These are phyloP conservation scores for Sinelater perroti DNA, from an alignment of 2,888 invertebrate species.

Conservation along the genomic window DNA sequence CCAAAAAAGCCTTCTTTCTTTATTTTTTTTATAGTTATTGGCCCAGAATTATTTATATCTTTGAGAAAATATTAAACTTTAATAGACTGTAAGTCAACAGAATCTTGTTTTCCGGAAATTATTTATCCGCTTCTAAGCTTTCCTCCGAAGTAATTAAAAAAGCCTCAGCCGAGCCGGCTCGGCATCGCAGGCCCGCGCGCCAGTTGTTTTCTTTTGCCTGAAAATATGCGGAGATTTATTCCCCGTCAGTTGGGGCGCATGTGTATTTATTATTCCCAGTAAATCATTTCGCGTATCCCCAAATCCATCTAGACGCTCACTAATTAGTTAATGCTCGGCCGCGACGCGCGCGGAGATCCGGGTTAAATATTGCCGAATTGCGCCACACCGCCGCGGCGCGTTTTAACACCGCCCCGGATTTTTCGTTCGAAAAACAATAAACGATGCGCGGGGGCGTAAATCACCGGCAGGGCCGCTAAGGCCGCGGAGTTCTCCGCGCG, in stretches of 20 bases:
- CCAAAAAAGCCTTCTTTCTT: too few species aligned
- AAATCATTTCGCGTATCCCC: conserved; percentile 54
- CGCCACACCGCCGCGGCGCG: too few species aligned
- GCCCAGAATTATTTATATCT: too few species aligned
- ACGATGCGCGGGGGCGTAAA: too few species aligned
- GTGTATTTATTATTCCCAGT: conserved; percentile 54
- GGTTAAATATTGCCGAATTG: conserved; percentile 20
- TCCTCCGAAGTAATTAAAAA: conserved; percentile 18
- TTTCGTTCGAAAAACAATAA: conserved; percentile 1
- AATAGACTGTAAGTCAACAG: too few species aligned
- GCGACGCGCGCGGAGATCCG: conserved; percentile 8
- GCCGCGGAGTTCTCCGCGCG: conserved; percentile 46
- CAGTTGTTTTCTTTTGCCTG: conserved; percentile 24
- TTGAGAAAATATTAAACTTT: too few species aligned
- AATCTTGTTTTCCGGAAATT: too few species aligned
- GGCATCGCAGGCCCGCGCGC: conserved; percentile 1
- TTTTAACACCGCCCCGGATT: not conserved
- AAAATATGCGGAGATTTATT: conserved; percentile 44
- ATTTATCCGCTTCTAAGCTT: too few species aligned
- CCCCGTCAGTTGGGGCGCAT: conserved; percentile 47
- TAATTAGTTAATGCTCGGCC: conserved; percentile 53
- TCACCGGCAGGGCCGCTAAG: too few species aligned
- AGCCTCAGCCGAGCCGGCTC: too few species aligned
- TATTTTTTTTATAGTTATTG: too few species aligned
- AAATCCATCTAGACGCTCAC: conserved; percentile 56